Evolutionary conservation across 2,113 vertebrate species (phyloP).

Genomic region (Chloropsis hardwickii): DNA sequence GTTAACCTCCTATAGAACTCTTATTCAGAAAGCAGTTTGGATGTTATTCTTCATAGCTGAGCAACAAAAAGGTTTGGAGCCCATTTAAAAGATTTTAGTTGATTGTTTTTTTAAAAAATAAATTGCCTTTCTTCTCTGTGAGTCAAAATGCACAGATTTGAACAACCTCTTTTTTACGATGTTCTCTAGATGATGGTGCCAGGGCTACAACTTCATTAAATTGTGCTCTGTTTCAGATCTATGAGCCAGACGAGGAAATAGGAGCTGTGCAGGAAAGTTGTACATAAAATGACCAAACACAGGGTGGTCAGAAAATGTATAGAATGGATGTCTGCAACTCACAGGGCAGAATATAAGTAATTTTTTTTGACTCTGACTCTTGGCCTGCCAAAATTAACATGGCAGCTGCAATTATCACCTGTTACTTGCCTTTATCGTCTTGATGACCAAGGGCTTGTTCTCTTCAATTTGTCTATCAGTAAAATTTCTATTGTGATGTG

Average conservation of each 20-base stretch:
- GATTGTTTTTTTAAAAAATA: neutral
- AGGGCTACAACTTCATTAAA: neutral
- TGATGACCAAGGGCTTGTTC: neutral
- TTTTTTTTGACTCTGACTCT: neutral
- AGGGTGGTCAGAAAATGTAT: neutral
- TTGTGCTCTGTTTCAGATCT: neutral
- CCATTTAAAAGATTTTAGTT: neutral
- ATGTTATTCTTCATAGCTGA: neutral
- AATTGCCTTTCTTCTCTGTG: neutral
- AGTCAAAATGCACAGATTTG: neutral
- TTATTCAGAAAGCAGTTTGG: constrained; percentile 15
- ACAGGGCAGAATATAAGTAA: neutral
- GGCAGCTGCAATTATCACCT: neutral
- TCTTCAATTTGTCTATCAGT: neutral
- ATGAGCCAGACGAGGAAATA: neutral
- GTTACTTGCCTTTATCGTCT: neutral
- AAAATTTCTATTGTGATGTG: neutral
- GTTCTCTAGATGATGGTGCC: neutral
- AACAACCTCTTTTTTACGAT: neutral
- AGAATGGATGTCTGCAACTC: neutral
- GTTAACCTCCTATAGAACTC: constrained; percentile 32
- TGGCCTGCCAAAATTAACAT: neutral
- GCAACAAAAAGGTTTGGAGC: neutral
- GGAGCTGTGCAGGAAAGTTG: neutral
- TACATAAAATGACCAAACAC: neutral